Evolutionary conservation across 2,797 vertebrate species (phyloP), one percentile per base, ranked within the genome.

Genomic region (Sebastes oblongus): DNA sequence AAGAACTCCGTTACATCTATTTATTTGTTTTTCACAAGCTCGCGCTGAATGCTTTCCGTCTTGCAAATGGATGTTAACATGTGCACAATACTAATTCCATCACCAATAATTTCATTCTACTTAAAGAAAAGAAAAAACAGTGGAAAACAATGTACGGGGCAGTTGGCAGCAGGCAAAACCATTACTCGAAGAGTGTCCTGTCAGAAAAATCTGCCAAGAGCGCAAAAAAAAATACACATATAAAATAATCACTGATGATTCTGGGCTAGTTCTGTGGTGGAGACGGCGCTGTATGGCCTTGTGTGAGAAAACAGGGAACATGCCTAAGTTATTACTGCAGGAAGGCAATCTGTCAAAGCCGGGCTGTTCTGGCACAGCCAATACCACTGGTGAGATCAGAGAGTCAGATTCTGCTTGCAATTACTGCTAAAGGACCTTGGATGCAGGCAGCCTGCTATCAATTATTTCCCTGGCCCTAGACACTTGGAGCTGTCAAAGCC

Each of bases 321-420:
- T 98, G 97, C 97, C 97, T 98, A 98, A 98, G 96, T 99, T 98
- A 98, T 99, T 99, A 99, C 97, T 95, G 96, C 95, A 96, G 96
- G 97, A 98, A 98, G 96, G 97, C 97, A 97, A 98, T 98, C 98
- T 97, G 98, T 99, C 97, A 99, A 97, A 98, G 97, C 96, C 92
- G 91, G 97, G 96, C 96, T 95, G 93, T 96, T 98, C 96, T 99
- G 98, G 98, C 97, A 97, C 96, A 95, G 97, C 93, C 96, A 97
- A 96, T 97, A 97, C 97, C 97, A 98, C 97, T 98, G 97, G 96
- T 98, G 97, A 98, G 98, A 99, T 98, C 98, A 99, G 97, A 99
- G 97, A 98, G 96, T 96, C 96, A 96, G 96, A 98, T 98, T 98
- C 98, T 98, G 97, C 98, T 98, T 97, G 97, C 98, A 99, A 98